Conservation (phyloP, 2,113 vertebrate genomes). For the Serilophus lunatus region DNA sequence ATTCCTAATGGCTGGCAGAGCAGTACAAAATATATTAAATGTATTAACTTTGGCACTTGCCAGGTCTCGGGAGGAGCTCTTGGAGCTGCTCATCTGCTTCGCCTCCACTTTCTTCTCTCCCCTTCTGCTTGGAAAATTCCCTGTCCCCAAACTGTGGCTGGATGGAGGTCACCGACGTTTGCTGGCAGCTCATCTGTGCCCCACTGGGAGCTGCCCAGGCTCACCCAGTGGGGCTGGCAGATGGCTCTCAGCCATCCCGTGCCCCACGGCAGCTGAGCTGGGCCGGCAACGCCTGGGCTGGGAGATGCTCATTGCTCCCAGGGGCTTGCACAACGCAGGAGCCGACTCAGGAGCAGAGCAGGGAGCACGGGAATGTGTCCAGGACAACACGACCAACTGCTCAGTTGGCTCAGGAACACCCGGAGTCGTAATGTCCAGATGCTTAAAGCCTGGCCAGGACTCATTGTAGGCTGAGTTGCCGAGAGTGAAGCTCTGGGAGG, state of each 20-base stretch:
- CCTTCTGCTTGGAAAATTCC: not conserved
- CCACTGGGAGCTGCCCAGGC: not conserved
- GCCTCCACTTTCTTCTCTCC: not conserved
- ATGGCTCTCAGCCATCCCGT: not conserved
- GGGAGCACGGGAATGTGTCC: not conserved
- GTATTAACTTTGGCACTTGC: slow-evolving; percentile 52
- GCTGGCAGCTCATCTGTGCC: rapidly evolving
- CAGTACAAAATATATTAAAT: slow-evolving; percentile 31
- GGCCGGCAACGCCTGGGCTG: not conserved
- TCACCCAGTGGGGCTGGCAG: not conserved
- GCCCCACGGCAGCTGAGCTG: not conserved
- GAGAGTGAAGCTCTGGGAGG: not conserved
- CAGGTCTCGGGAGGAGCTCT: not conserved
- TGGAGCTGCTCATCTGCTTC: not conserved
- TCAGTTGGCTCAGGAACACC: not conserved
- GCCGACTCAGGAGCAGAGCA: not conserved
- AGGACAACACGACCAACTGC: not conserved
- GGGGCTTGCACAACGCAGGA: rapidly evolving
- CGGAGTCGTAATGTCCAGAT: rapidly evolving
- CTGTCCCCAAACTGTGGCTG: not conserved
- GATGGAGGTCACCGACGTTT: not conserved
- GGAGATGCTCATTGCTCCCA: not conserved
- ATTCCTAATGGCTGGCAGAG: slow-evolving; percentile 54
- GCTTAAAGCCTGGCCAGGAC: not conserved
- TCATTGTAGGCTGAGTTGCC: rapidly evolving